Percentiles rank a stretch among this genome's conserved stretches.
Evolutionary conservation across 2,113 vertebrate genomes (phyloP).

Genomic region (Aegotheles bennettii): DNA sequence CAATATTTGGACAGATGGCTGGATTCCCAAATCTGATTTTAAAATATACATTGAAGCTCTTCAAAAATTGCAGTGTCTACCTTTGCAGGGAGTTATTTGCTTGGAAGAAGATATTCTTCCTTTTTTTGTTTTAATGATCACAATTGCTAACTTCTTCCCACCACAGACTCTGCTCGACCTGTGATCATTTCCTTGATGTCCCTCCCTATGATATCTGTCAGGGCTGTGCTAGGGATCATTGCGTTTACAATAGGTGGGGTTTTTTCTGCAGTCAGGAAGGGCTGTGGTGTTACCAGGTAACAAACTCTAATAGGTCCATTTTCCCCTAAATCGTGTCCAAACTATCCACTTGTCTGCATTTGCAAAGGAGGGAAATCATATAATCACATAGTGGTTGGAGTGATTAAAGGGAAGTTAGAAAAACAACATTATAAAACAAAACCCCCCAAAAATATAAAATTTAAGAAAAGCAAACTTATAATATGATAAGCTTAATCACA

Average conservation of each 20-base stretch:
- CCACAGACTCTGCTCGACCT: accelerated
- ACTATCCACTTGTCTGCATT: not conserved
- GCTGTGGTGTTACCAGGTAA: not conserved
- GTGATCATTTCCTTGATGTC: not conserved
- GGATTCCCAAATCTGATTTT: conserved; percentile 4
- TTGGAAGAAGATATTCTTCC: not conserved
- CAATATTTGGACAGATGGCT: conserved; percentile 65
- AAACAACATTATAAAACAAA: no score
- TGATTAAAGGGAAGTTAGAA: not conserved
- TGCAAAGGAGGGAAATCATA: not conserved
- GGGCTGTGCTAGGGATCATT: not conserved
- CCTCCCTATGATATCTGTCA: not conserved
- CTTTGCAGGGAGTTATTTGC: not conserved
- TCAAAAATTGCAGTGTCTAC: not conserved
- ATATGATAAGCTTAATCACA: not conserved
- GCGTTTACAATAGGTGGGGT: not conserved
- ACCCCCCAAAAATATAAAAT: no score
- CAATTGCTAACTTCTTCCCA: not conserved
- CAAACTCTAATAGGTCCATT: not conserved
- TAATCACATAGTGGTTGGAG: not conserved
- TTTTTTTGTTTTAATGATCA: not conserved
- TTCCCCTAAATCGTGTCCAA: not conserved
- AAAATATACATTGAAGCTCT: conserved; percentile 14
- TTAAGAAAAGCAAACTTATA: not conserved
- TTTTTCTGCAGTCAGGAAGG: not conserved